phyloP scores from a whole-genome alignment of 2,113 vertebrate genomes.

The Tympanuchus pallidicinctus region DNA sequence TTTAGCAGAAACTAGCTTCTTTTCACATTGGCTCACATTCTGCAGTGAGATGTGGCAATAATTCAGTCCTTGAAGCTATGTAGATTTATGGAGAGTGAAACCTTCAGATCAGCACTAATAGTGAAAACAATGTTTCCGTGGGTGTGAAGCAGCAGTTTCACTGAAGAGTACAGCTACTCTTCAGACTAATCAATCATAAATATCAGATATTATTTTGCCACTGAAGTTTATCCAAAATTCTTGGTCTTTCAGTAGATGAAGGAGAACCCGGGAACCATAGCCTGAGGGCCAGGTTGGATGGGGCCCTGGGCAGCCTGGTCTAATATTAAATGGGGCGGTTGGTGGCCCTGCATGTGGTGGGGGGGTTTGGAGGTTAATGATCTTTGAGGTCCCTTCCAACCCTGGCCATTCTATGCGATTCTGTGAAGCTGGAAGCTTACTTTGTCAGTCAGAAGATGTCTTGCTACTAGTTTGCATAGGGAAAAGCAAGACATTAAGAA shows the following conservation, averaged over 20 bases:
- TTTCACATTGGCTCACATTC: not conserved
- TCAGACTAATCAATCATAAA: not conserved
- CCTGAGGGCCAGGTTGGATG: not conserved
- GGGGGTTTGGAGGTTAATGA: too few relatives aligned
- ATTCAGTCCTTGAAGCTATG: not conserved
- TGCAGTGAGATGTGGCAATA: not conserved
- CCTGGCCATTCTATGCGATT: too few relatives aligned
- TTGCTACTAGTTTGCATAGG: not conserved
- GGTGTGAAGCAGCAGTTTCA: not conserved
- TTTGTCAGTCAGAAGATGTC: not conserved
- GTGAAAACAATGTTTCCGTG: not conserved
- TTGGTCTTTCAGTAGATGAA: not conserved
- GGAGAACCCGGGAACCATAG: not conserved
- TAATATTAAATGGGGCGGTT: too few relatives aligned
- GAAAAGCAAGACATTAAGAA: not conserved
- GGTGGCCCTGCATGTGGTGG: too few relatives aligned
- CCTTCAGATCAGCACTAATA: not conserved
- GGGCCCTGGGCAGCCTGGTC: too few relatives aligned
- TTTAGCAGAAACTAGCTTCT: not conserved
- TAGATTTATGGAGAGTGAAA: not conserved
- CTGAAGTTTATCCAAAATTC: not conserved
- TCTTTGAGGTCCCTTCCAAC: too few relatives aligned
- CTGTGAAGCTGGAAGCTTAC: not conserved
- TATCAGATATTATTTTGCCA: not conserved
- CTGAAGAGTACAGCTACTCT: not conserved